Percentiles rank a stretch among this genome's conserved stretches.
These are phyloP conservation scores for Margarornis squamiger DNA, from an alignment of 2,797 vertebrate species.

Conservation along the genomic window DNA sequence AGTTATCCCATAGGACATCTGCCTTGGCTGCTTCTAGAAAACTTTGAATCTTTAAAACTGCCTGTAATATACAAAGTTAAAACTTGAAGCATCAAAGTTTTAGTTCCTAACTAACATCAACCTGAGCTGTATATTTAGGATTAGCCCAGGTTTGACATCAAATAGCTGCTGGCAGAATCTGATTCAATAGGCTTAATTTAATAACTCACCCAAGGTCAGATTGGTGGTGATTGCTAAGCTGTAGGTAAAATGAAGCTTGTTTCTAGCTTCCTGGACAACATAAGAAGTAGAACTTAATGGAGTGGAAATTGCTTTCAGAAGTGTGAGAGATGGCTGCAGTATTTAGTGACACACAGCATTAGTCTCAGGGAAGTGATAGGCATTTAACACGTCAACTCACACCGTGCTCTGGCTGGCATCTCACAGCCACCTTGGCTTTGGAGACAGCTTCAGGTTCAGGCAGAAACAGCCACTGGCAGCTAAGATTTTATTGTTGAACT, in stretches of 20 bases:
- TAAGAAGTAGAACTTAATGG: background rate
- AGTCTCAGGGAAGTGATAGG: background rate
- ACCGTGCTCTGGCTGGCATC: fast-evolving
- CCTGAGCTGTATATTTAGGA: background rate
- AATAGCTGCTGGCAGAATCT: background rate
- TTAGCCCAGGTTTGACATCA: background rate
- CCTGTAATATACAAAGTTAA: background rate
- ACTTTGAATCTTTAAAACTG: background rate
- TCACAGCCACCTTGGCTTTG: background rate
- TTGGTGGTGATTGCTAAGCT: background rate
- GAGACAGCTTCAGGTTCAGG: background rate
- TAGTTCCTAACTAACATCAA: background rate
- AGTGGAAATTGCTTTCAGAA: slow-evolving; percentile 9
- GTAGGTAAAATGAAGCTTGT: background rate
- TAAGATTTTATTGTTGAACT: background rate
- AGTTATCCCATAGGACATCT: background rate
- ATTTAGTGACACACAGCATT: background rate
- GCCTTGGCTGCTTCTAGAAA: background rate
- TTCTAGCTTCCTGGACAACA: background rate
- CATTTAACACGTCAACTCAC: background rate
- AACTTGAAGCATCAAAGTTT: background rate
- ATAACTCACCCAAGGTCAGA: background rate
- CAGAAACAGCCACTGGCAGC: background rate
- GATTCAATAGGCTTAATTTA: background rate
- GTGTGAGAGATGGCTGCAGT: background rate